Percentiles rank a stretch among this genome's conserved stretches.
phyloP scores from a whole-genome alignment of 2,797 vertebrate genomes.

The Bradypodion pumilum region DNA sequence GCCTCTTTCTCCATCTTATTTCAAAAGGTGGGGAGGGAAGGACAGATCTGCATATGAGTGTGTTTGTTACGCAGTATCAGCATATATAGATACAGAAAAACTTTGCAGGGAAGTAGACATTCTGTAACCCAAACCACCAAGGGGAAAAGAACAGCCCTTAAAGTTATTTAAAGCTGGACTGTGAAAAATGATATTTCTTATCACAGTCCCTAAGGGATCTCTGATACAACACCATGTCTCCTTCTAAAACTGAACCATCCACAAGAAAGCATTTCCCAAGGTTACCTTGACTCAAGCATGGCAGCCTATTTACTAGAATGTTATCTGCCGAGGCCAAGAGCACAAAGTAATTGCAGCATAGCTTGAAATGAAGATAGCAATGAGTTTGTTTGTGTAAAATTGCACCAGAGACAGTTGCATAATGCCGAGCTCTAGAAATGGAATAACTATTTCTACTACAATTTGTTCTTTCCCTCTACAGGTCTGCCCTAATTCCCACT shows the following conservation, averaged over 20 bases:
- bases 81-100: neutral
- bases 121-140: neutral
- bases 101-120: neutral
- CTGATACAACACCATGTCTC: neutral
- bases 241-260: neutral
- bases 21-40: neutral
- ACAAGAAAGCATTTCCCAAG: slow-evolving; percentile 4
- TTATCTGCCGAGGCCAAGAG: neutral
- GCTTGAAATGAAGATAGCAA: neutral
- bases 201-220: neutral
- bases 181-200: neutral
- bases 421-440: neutral
- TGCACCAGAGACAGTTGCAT: neutral
- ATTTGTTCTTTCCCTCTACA: neutral
- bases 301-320: neutral
- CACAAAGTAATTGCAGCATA: neutral
- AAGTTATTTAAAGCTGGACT: neutral
- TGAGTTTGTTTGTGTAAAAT: neutral
- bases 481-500: neutral
- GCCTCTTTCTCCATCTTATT: neutral
- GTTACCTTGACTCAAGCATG: slow-evolving; percentile 1
- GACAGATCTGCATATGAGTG: neutral
- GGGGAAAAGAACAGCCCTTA: neutral
- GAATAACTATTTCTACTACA: neutral
- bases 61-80: neutral